These are phyloP conservation scores for Columba livia DNA, from an alignment of 2,113 vertebrate species.

Conservation along the genomic window DNA sequence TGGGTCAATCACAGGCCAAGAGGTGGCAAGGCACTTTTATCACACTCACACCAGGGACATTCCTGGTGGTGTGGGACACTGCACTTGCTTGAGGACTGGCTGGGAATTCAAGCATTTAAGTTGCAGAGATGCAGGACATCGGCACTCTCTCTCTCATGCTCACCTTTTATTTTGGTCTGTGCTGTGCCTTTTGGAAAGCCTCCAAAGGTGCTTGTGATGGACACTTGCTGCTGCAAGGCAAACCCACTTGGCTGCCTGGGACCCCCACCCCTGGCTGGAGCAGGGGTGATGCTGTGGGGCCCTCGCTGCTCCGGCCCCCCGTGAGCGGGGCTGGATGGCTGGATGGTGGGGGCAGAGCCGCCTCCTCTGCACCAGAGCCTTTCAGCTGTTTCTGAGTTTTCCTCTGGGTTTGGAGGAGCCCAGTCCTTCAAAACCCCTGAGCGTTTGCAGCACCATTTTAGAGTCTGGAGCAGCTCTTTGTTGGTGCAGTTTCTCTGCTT, in stretches of 20 bases:
- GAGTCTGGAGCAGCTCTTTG: not conserved
- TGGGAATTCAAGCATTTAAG: not conserved
- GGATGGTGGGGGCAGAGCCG: too few species aligned
- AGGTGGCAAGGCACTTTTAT: not conserved
- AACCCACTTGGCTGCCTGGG: too few species aligned
- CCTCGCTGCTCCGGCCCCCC: too few species aligned
- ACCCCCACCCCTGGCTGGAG: too few species aligned
- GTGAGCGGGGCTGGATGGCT: too few species aligned
- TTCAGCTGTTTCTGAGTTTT: not conserved
- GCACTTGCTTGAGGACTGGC: accelerated
- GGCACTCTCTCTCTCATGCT: too few species aligned
- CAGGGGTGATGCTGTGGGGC: too few species aligned
- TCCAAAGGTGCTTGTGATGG: too few species aligned
- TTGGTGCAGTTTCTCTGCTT: not conserved
- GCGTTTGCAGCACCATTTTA: not conserved
- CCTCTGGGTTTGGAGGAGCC: not conserved
- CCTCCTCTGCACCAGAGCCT: not conserved
- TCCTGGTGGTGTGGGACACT: not conserved
- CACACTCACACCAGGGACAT: not conserved
- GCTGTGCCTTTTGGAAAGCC: too few species aligned
- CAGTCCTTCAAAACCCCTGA: not conserved
- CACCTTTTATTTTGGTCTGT: too few species aligned
- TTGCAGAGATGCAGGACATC: too few species aligned
- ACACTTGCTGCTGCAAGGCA: too few species aligned
- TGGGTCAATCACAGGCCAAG: not conserved